Conservation (phyloP, 2,888 invertebrate genomes). For the Prenolepis imparis region DNA sequence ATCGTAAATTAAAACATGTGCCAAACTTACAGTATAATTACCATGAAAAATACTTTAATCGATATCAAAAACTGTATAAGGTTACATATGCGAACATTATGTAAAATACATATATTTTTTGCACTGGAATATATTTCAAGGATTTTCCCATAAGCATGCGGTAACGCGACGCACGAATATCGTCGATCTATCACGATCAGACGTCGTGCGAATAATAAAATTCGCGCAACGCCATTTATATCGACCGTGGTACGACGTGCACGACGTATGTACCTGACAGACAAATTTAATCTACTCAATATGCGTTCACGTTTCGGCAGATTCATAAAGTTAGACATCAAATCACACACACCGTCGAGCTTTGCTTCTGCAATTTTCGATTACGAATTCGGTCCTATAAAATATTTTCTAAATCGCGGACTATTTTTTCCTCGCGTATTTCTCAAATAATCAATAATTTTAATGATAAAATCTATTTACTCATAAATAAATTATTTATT, state of each 20-base stretch:
- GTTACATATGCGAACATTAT: neutral
- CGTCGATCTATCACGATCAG: conserved; percentile 54
- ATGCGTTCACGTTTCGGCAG: conserved; percentile 46
- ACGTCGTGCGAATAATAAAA: conserved; percentile 55
- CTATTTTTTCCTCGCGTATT: neutral
- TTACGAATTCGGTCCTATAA: neutral
- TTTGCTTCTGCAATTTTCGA: conserved; percentile 27
- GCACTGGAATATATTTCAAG: conserved; percentile 26
- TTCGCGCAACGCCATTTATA: conserved; percentile 49
- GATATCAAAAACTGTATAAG: conserved; percentile 15
- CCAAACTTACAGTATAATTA: neutral
- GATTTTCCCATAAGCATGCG: conserved; percentile 36
- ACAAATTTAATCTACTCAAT: conserved; percentile 57
- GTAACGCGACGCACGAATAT: conserved; percentile 37
- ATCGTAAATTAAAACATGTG: neutral
- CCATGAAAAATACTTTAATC: neutral
- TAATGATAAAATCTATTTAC: neutral
- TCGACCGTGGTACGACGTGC: conserved; percentile 38
- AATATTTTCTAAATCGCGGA: neutral
- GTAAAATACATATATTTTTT: conserved; percentile 36
- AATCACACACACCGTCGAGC: conserved; percentile 16
- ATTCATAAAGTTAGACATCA: conserved; percentile 48
- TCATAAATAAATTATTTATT: neutral
- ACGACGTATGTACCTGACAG: conserved; percentile 52
- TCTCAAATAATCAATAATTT: conserved; percentile 6